phyloP scores from a whole-genome alignment of 2,113 vertebrate genomes.

The Epinephelus cyanopodus region DNA sequence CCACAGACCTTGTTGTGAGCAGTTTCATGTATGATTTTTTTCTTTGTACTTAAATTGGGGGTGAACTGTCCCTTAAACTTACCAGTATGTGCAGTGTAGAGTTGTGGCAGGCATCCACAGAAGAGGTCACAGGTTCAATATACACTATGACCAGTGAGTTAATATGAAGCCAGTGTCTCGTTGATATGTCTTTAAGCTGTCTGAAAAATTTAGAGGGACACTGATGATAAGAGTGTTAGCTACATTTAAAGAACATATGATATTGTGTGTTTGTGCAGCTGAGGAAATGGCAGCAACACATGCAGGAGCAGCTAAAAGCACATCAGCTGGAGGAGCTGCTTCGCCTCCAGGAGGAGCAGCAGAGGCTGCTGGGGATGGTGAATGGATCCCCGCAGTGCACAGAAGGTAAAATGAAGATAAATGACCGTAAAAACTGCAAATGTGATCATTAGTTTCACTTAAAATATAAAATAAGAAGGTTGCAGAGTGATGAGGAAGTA shows the following conservation, averaged over 20 bases:
- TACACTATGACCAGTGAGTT: not conserved
- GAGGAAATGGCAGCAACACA: conserved; percentile 92
- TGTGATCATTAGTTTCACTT: not conserved
- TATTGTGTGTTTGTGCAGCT: conserved; percentile 81
- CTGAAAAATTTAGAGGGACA: not conserved
- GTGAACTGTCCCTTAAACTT: too few species aligned
- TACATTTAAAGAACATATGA: not conserved
- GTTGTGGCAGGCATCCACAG: not conserved
- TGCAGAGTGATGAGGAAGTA: not conserved
- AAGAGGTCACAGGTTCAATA: not conserved
- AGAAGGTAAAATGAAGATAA: conserved; percentile 65
- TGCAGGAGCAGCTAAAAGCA: conserved; percentile 92
- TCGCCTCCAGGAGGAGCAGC: conserved; percentile 89
- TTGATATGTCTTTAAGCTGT: not conserved
- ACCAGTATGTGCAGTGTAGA: too few species aligned
- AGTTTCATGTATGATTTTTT: too few species aligned
- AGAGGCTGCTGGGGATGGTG: conserved; percentile 86
- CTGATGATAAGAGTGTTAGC: not conserved
- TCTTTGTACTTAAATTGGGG: too few species aligned
- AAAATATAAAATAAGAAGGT: not conserved
- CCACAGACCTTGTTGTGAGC: too few species aligned
- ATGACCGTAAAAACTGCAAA: not conserved
- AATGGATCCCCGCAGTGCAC: conserved; percentile 69
- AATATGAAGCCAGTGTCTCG: not conserved
- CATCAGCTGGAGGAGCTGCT: conserved; percentile 92